These are phyloP conservation scores for Drosophila phalerata DNA, from an alignment of 2,888 invertebrate species.

Conservation along the genomic window DNA sequence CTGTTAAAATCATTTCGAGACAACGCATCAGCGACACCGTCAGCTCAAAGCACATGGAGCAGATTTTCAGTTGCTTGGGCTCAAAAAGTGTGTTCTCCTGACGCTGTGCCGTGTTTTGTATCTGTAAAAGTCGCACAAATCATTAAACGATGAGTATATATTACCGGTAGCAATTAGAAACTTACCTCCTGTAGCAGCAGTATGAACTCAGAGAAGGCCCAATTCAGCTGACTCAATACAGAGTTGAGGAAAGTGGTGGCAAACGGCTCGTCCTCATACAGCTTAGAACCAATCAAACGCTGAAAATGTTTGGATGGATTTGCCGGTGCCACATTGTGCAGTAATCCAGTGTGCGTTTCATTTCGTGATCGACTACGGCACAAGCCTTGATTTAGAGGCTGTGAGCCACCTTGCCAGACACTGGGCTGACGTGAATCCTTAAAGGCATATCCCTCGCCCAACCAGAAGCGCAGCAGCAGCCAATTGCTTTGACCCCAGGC, in stretches of 20 bases:
- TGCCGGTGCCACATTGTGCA: slow-evolving; percentile 85
- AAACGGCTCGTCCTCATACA: slow-evolving; percentile 88
- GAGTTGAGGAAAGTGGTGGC: slow-evolving; percentile 91
- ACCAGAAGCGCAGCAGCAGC: slow-evolving; percentile 93
- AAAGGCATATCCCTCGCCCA: slow-evolving; percentile 93
- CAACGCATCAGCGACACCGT: slow-evolving; percentile 92
- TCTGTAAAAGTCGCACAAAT: slow-evolving; percentile 82
- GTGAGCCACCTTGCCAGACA: slow-evolving; percentile 86
- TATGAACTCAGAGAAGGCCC: slow-evolving; percentile 95
- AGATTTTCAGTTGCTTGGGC: slow-evolving; percentile 91
- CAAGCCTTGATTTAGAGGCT: slow-evolving; percentile 79
- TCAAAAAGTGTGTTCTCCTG: slow-evolving; percentile 88
- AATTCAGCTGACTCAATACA: slow-evolving; percentile 92
- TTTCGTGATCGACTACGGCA: slow-evolving; percentile 84
- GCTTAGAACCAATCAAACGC: slow-evolving; percentile 88
- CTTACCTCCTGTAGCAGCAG: slow-evolving; percentile 92
- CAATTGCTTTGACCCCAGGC: slow-evolving; percentile 95
- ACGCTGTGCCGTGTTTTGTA: slow-evolving; percentile 88
- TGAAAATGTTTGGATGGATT: slow-evolving; percentile 85
- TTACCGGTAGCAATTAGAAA: background rate
- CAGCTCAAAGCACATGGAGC: slow-evolving; percentile 93
- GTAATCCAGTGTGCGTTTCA: slow-evolving; percentile 84
- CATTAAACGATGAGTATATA: background rate
- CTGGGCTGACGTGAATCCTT: slow-evolving; percentile 88
- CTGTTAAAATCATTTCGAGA: slow-evolving; percentile 91